These are phyloP conservation scores for Sus cebifrons DNA, from an alignment of 2,797 vertebrate species.

Conservation along the genomic window DNA sequence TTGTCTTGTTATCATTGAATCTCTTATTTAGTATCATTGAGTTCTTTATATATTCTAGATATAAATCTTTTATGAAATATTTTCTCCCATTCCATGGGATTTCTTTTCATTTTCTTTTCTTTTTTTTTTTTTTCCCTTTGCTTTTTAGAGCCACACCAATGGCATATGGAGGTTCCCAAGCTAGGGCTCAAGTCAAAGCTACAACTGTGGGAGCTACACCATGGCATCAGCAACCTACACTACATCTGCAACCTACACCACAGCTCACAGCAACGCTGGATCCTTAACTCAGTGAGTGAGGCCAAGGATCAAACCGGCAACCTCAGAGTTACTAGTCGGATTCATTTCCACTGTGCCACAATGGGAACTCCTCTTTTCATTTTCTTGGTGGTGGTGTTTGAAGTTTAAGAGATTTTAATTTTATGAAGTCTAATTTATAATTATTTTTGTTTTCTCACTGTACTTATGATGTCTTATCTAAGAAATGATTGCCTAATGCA, in stretches of 20 bases:
- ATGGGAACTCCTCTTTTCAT: not conserved
- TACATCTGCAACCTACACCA: too few relatives aligned
- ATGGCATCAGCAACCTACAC: too few relatives aligned
- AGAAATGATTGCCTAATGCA: not conserved
- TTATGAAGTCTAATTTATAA: conserved; percentile 1
- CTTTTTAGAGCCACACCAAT: too few relatives aligned
- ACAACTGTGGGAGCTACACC: too few relatives aligned
- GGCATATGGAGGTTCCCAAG: too few relatives aligned
- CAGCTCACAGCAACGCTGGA: too few relatives aligned
- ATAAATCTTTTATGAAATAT: not conserved
- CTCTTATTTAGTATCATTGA: not conserved
- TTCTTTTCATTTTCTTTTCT: not conserved
- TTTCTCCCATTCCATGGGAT: not conserved
- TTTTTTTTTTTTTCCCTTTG: too few relatives aligned
- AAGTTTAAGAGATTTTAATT: conserved; percentile 11
- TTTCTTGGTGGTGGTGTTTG: not conserved
- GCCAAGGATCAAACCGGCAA: too few relatives aligned
- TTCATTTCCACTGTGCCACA: too few relatives aligned
- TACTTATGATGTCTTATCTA: not conserved
- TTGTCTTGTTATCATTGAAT: not conserved
- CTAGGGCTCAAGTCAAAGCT: too few relatives aligned
- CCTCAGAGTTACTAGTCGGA: too few relatives aligned
- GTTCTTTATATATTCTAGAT: not conserved
- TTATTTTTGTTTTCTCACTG: not conserved
- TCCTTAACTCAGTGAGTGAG: too few relatives aligned